Evolutionary conservation across 2,797 vertebrate species (phyloP).

Genomic region (Acanthornis magna): DNA sequence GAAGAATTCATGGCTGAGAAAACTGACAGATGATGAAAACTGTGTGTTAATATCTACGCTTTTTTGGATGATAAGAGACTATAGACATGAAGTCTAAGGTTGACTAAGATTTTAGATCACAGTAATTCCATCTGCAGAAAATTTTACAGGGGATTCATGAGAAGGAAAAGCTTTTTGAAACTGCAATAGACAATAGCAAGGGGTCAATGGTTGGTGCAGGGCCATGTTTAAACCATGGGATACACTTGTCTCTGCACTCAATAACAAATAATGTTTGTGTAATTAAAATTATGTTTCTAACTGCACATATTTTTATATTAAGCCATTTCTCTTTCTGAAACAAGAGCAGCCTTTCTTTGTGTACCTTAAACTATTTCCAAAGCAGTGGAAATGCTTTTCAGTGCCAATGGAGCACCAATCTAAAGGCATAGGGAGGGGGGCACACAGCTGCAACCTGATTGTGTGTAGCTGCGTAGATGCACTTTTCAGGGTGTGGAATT

Average conservation of each 20-base stretch:
- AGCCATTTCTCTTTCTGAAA: not conserved
- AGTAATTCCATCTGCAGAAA: not conserved
- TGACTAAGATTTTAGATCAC: not conserved
- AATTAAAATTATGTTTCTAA: not conserved
- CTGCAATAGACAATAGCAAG: not conserved
- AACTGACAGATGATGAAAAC: not conserved
- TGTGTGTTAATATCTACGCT: accelerated
- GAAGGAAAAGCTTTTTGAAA: accelerated
- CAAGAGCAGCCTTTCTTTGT: not conserved
- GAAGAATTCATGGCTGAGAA: not conserved
- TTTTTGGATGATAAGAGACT: not conserved
- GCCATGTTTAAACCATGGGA: accelerated
- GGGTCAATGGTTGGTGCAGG: not conserved
- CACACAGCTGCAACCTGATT: not conserved
- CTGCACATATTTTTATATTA: not conserved
- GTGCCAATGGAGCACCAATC: not conserved
- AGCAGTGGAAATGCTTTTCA: not conserved
- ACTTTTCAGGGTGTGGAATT: not conserved
- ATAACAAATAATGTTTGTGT: not conserved
- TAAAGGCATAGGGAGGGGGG: not conserved
- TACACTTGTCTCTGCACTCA: accelerated
- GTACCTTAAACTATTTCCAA: not conserved
- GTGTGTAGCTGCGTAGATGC: too few relatives aligned
- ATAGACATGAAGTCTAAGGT: not conserved
- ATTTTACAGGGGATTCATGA: accelerated